Conservation (phyloP, 2,113 vertebrate species). For the Chrysochloris asiatica region DNA sequence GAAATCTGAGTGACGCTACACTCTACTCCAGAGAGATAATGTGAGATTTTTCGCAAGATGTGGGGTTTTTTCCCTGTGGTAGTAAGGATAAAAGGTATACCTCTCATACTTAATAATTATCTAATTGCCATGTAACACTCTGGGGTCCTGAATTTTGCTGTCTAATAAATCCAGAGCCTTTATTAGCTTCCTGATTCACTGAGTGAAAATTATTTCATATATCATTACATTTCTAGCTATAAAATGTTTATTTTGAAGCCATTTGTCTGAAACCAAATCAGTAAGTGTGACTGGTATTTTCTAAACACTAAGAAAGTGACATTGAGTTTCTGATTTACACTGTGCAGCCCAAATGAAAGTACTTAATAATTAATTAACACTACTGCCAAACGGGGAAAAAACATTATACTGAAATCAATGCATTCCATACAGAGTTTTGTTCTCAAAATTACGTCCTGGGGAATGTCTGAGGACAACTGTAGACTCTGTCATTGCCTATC, state of each 20-base stretch:
- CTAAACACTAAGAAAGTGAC: conserved; percentile 4
- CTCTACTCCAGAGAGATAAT: not conserved
- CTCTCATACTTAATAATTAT: not conserved
- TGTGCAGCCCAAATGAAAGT: not conserved
- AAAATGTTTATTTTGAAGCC: conserved; percentile 26
- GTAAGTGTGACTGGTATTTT: not conserved
- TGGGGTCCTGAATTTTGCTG: not conserved
- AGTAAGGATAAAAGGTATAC: not conserved
- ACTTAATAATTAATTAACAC: not conserved
- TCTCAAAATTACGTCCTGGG: conserved; percentile 33
- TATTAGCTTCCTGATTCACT: not conserved
- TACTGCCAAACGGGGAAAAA: not conserved
- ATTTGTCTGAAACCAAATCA: conserved; percentile 10
- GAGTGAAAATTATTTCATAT: not conserved
- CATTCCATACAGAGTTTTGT: not conserved
- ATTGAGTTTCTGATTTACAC: not conserved
- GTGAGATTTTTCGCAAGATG: conserved; percentile 17
- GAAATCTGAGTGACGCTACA: not conserved
- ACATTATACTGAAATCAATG: not conserved
- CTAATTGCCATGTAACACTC: not conserved
- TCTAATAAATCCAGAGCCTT: not conserved
- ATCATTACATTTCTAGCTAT: not conserved
- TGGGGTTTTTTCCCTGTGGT: not conserved
- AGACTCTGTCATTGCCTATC: not conserved
- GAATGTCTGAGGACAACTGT: not conserved